Evolutionary conservation across 2,888 invertebrate species (phyloP), one percentile per base, ranked within the genome.

Genomic region (Oithona nana): DNA sequence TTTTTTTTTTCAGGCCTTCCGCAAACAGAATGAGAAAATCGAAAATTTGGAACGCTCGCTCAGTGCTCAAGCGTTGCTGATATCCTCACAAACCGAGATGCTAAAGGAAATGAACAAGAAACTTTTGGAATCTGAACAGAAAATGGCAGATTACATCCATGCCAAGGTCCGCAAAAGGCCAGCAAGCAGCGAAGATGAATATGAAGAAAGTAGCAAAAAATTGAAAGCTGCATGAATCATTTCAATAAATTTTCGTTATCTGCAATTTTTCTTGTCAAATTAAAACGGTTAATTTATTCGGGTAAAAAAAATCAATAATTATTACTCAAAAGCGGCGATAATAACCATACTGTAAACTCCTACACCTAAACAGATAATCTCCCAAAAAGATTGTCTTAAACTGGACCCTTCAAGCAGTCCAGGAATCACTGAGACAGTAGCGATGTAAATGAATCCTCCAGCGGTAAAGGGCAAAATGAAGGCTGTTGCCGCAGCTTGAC

Each of bases 381-480:
- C 95, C 73, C 87, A 86, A 8, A 94, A 76, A 51, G 90, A 90
- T 72, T 97, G 94, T 70, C 82, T 79, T 62, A 93, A 79, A 64
- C 71, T 73, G 2, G 72, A 70, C 13, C 62, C 62, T 71, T 88
- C 87, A 67, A 99, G 77, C 56, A 99, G 78, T 75, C 98, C 97
- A 8, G 98, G 98, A 71, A 99, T 88, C 26, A 99, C 93, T 66
- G 95, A 95, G 0, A 99, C 98, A 22, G 97, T 90, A 24, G 98
- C 98, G 69, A 99, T 97, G 73, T 99, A 99, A 73, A 99, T 98
- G 72, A 99, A 99, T n/a, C 98, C 94, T 66, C 92, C 95, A 52
- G 95, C 95, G 28, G 95, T 97, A 69, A 99, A 97, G 16, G 98
- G 97, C 63, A 99, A 76, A 61, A 98, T 87, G 81, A 94, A 89